Evolutionary conservation across 2,888 invertebrate genomes (phyloP).

Genomic region (Cataglyphis livida): DNA sequence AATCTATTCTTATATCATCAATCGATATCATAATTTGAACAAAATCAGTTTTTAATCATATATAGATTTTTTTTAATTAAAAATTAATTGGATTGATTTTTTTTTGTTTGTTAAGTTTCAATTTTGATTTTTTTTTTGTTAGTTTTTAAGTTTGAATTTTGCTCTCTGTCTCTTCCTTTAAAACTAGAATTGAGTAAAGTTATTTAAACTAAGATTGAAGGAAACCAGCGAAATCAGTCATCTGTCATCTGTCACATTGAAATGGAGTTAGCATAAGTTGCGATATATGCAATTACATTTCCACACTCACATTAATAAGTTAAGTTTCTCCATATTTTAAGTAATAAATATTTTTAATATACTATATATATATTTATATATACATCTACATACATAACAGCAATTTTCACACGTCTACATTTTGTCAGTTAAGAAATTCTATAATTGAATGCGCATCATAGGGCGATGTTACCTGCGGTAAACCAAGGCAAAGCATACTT

Average conservation of each 20-base stretch:
- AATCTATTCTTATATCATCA: neutral
- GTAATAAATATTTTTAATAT: neutral
- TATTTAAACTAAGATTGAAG: slow-evolving; percentile 6
- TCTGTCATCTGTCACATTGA: neutral
- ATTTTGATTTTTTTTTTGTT: neutral
- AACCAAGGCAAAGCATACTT: neutral
- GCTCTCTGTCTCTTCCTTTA: neutral
- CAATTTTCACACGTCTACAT: neutral
- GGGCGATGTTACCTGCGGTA: neutral
- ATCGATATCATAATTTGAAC: neutral
- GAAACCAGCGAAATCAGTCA: neutral
- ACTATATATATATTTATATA: neutral
- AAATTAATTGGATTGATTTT: neutral
- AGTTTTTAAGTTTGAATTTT: neutral
- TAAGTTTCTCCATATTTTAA: neutral
- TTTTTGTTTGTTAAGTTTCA: neutral
- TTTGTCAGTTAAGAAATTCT: neutral
- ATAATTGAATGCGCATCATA: neutral
- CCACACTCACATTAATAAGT: neutral
- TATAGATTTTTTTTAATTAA: neutral
- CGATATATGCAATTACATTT: slow-evolving; percentile 1
- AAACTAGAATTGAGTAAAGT: neutral
- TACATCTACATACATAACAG: neutral
- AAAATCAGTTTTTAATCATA: neutral
- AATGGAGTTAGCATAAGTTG: neutral